Percentiles rank a stretch among this genome's conserved stretches.
Conservation (phyloP, 2,113 vertebrate species). For the Pipra filicauda region DNA sequence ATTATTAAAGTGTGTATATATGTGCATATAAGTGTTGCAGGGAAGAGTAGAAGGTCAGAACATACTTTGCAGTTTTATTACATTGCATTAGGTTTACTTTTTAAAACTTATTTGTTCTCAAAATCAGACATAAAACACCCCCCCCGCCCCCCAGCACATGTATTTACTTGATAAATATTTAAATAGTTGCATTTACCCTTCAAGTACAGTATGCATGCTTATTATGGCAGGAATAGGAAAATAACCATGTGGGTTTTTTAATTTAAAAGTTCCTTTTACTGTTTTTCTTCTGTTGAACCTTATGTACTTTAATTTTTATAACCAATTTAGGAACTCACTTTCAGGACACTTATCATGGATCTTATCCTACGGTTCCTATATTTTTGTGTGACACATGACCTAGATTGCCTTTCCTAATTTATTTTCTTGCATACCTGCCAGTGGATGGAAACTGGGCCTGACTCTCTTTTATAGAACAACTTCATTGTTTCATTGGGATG, state of each 20-base stretch:
- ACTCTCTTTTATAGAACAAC: background rate
- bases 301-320: background rate
- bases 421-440: background rate
- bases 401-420: background rate
- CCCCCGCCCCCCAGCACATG: background rate
- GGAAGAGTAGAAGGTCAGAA: constrained; percentile 48
- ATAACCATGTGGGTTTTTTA: background rate
- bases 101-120: constrained; percentile 60
- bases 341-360: background rate
- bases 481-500: accelerated
- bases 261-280: background rate
- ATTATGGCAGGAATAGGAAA: background rate
- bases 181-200: constrained; percentile 36
- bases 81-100: constrained; percentile 57
- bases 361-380: accelerated
- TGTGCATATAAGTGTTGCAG: background rate
- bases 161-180: constrained; percentile 63
- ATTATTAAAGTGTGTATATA: constrained; percentile 64
- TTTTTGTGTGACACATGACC: background rate
- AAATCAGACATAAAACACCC: constrained; percentile 46
- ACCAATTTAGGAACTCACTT: background rate
- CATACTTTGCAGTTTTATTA: constrained; percentile 52
- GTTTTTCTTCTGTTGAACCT: background rate
- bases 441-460: background rate
- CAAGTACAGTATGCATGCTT: background rate